A percentile compares a stretch with the other conserved stretches of the same genome.
These are phyloP conservation scores for Lacerta bilineata DNA, from an alignment of 2,797 vertebrate species.

Conservation along the genomic window DNA sequence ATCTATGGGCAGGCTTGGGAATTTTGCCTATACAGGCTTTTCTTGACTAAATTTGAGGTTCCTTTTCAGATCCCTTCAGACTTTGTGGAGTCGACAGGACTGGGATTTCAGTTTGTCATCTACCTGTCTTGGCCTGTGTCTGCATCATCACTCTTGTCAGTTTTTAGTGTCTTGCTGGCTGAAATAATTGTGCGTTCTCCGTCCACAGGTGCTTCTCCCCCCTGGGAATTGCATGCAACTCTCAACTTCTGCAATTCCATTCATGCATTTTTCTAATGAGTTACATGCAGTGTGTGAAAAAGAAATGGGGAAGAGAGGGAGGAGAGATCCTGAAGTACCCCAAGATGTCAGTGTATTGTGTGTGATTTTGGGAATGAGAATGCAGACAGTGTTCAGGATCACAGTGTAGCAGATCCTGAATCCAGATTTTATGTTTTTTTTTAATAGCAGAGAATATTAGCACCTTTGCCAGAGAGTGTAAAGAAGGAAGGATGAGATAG, in stretches of 20 bases:
- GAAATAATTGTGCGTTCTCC: not conserved
- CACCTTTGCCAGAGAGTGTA: too few species aligned
- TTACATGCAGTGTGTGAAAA: not conserved
- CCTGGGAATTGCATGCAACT: not conserved
- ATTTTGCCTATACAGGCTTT: not conserved
- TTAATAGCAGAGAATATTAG: not conserved
- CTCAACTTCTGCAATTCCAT: not conserved
- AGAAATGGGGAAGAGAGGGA: not conserved
- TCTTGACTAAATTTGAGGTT: constrained; percentile 4
- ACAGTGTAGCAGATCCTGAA: not conserved
- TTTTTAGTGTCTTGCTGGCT: not conserved
- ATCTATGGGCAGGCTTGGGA: not conserved
- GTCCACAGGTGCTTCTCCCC: not conserved
- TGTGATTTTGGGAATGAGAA: not conserved
- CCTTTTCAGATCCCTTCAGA: not conserved
- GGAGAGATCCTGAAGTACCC: not conserved
- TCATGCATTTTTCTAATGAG: not conserved
- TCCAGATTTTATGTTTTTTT: not conserved
- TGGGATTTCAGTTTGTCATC: not conserved
- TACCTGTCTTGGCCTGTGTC: not conserved
- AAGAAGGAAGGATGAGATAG: not conserved
- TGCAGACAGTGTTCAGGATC: not conserved
- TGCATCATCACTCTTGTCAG: not conserved
- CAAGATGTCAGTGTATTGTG: not conserved
- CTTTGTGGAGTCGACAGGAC: not conserved